phyloP scores from a whole-genome alignment of 1,140 invertebrate genomes.

The Cydia amplana region DNA sequence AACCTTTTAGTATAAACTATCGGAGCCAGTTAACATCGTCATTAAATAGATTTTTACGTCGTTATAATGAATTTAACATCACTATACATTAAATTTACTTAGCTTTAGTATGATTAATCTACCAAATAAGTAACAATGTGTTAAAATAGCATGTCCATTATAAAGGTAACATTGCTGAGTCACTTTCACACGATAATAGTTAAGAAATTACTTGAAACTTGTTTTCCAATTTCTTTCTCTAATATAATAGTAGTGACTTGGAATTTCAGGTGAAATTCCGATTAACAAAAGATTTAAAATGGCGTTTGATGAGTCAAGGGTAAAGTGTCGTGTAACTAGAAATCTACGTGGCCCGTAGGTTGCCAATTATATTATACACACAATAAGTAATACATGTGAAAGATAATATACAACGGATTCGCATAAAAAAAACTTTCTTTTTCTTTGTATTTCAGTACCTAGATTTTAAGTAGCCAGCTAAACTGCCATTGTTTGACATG shows the following conservation, averaged over 20 bases:
- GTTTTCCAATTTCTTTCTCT: slow-evolving; percentile 28
- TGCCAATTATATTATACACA: neutral
- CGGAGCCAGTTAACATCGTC: neutral
- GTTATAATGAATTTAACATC: slow-evolving; percentile 3
- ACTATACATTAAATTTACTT: neutral
- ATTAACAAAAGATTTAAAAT: slow-evolving; percentile 22
- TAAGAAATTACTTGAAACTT: slow-evolving; percentile 19
- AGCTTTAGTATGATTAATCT: slow-evolving; percentile 2
- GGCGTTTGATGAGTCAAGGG: neutral
- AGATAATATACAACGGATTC: too few species aligned
- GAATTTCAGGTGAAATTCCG: slow-evolving; percentile 1
- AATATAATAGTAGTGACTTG: slow-evolving; percentile 8
- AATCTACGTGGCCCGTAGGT: neutral
- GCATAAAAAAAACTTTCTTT: too few species aligned
- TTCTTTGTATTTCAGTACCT: too few species aligned
- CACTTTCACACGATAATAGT: slow-evolving; percentile 2
- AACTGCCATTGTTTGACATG: too few species aligned
- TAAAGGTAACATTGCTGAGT: neutral
- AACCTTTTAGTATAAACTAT: neutral
- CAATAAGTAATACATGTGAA: too few species aligned
- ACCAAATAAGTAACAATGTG: slow-evolving; percentile 23
- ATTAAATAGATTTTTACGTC: neutral
- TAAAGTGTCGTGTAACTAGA: neutral
- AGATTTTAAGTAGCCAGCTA: too few species aligned
- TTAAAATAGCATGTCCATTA: slow-evolving; percentile 7